These are phyloP conservation scores for Enteromius treurensis DNA, from an alignment of 2,797 vertebrate species.

Conservation along the genomic window DNA sequence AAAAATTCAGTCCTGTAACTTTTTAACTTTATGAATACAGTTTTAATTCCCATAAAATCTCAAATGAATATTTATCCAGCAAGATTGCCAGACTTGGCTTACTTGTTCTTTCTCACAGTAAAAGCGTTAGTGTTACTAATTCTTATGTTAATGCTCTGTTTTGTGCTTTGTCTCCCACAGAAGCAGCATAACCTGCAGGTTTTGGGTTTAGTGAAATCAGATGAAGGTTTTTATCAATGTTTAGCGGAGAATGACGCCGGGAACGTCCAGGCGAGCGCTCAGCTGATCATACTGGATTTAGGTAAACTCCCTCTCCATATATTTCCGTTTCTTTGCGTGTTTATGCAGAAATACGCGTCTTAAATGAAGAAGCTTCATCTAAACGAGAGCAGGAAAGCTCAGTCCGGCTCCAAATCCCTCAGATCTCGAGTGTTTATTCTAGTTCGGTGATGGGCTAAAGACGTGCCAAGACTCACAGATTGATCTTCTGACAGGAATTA, in stretches of 20 bases:
- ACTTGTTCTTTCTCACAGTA: not conserved
- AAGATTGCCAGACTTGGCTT: not conserved
- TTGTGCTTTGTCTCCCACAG: constrained; percentile 66
- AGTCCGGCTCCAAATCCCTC: not conserved
- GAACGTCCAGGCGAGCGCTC: constrained; percentile 93
- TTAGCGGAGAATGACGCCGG: constrained; percentile 95
- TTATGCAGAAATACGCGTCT: not conserved
- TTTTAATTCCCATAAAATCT: not conserved
- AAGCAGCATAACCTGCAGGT: constrained; percentile 97
- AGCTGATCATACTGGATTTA: constrained; percentile 94
- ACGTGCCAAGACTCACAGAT: not conserved
- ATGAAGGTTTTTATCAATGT: constrained; percentile 98
- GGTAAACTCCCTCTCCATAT: constrained; percentile 78
- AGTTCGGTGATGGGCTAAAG: not conserved
- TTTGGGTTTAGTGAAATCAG: constrained; percentile 94
- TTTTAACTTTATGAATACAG: not conserved
- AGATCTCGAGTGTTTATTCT: constrained; percentile 11
- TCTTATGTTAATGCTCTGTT: not conserved
- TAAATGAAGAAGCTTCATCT: not conserved
- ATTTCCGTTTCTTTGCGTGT: not conserved
- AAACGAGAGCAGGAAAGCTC: not conserved
- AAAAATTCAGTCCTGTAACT: not conserved
- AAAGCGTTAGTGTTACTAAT: not conserved
- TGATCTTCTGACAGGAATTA: constrained; percentile 14
- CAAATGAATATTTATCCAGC: not conserved